Evolutionary conservation across 1,140 invertebrate species (phyloP).

Genomic region (Drosophila littoralis): DNA sequence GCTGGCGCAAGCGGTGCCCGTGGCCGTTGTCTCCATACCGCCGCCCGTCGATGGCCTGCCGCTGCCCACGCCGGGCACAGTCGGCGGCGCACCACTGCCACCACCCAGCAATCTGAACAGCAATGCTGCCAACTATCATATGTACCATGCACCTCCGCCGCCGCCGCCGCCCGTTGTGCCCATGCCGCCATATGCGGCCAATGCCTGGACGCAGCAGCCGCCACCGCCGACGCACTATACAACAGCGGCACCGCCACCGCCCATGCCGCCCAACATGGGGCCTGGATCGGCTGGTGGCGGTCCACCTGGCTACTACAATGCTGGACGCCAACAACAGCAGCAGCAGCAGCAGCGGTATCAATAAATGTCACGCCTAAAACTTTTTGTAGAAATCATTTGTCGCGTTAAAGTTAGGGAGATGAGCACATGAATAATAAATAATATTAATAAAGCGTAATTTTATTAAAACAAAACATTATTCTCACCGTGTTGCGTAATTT

Average conservation of each 20-base stretch:
- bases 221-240: constrained; percentile 62
- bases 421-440: constrained; percentile 37
- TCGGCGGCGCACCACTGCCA: constrained; percentile 29
- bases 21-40: constrained; percentile 48
- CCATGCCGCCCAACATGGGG: constrained; percentile 60
- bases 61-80: constrained; percentile 19
- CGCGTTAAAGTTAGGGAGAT: constrained; percentile 11
- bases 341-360: constrained; percentile 64
- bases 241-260: constrained; percentile 51
- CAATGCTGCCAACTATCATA: constrained; percentile 47
- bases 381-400: constrained; percentile 28
- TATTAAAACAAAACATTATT: constrained; percentile 65
- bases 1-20: constrained; percentile 44
- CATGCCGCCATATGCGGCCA: constrained; percentile 52
- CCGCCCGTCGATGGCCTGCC: constrained; percentile 64
- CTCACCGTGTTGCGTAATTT: constrained; percentile 30
- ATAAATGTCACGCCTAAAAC: constrained; percentile 3
- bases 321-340: constrained; percentile 36
- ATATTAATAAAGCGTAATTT: constrained; percentile 78
- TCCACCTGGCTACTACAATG: constrained; percentile 55
- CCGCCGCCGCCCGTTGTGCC: constrained; percentile 67
- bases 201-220: constrained; percentile 53
- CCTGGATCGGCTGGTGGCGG: constrained; percentile 14
- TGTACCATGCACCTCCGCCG: constrained; percentile 73
- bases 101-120: constrained; percentile 27